These are phyloP conservation scores for Caenorhabditis sp. DNA, from an alignment of 2,888 invertebrate species.

Conservation along the genomic window DNA sequence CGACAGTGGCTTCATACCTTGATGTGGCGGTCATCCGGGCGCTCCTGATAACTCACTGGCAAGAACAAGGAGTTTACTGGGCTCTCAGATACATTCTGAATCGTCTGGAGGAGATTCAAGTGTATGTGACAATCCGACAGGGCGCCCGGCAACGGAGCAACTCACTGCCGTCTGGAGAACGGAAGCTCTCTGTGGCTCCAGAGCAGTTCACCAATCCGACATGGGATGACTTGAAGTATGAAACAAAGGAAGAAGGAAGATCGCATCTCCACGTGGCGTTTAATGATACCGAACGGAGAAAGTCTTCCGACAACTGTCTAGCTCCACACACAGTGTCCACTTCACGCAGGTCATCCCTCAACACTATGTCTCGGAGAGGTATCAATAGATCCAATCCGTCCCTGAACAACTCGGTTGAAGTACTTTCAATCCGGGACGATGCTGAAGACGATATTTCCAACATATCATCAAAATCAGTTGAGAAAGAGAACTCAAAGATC, in stretches of 20 bases:
- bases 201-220: conserved; percentile 74
- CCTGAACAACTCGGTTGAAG: conserved; percentile 72
- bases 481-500: conserved; percentile 62
- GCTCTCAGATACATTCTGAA: conserved; percentile 89
- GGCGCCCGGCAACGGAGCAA: conserved; percentile 69
- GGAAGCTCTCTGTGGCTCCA: conserved; percentile 57
- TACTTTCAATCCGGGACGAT: conserved; percentile 71
- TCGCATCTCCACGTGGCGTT: conserved; percentile 73
- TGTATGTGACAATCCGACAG: conserved; percentile 56
- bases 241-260: conserved; percentile 59
- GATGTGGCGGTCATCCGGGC: conserved; percentile 97
- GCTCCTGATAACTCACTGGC: conserved; percentile 96
- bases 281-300: conserved; percentile 67
- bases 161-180: conserved; percentile 70
- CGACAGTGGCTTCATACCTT: conserved; percentile 90
- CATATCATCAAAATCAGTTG: conserved; percentile 67
- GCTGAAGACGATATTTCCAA: conserved; percentile 66
- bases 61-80: conserved; percentile 98
- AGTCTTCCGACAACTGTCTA: conserved; percentile 57
- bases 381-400: conserved; percentile 74
- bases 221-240: conserved; percentile 79
- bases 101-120: conserved; percentile 84
- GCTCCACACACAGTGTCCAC: conserved; percentile 39
- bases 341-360: conserved; percentile 63
- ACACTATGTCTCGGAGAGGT: conserved; percentile 53